A percentile compares a stretch with the other conserved stretches of the same genome.
These are phyloP conservation scores for Halcyon leucocephala DNA, from an alignment of 2,797 vertebrate species.

Conservation along the genomic window DNA sequence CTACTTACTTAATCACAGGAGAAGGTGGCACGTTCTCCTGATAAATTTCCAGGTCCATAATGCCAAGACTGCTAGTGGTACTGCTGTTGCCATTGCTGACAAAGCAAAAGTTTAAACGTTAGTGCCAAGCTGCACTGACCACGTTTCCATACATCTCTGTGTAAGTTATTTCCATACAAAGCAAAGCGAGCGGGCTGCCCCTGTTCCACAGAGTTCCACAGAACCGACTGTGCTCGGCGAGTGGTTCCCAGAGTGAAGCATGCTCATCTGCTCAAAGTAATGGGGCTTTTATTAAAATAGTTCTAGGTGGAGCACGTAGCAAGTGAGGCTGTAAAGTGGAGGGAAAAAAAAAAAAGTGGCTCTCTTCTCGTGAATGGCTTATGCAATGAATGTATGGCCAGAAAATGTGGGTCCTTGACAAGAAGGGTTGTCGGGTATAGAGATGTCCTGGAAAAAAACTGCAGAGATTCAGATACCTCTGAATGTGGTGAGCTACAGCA, in stretches of 20 bases:
- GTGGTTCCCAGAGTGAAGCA: not conserved
- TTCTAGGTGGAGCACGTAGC: not conserved
- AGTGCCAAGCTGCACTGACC: conserved; percentile 72
- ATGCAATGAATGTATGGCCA: not conserved
- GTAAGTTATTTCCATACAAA: not conserved
- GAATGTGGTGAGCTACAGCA: not conserved
- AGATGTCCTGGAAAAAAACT: not conserved
- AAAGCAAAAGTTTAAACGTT: conserved; percentile 84
- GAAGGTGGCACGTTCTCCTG: conserved; percentile 87
- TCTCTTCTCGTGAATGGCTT: not conserved
- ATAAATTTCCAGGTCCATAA: conserved; percentile 92
- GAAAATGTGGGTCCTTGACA: not conserved
- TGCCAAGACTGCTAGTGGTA: conserved; percentile 91
- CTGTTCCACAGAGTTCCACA: not conserved
- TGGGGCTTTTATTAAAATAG: not conserved
- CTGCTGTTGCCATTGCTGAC: conserved; percentile 96
- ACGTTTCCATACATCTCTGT: conserved; percentile 12
- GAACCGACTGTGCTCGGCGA: not conserved
- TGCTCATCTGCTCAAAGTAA: not conserved
- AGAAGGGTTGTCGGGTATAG: not conserved
- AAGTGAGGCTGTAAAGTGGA: not conserved
- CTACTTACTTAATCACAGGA: conserved; percentile 89
- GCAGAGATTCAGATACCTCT: conserved; percentile 4
- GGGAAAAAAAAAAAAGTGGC: not conserved
- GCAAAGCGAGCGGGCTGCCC: not conserved